Base-by-base conservation (phyloP, 2,888 invertebrate species). In the Brenthis hecate region DNA sequence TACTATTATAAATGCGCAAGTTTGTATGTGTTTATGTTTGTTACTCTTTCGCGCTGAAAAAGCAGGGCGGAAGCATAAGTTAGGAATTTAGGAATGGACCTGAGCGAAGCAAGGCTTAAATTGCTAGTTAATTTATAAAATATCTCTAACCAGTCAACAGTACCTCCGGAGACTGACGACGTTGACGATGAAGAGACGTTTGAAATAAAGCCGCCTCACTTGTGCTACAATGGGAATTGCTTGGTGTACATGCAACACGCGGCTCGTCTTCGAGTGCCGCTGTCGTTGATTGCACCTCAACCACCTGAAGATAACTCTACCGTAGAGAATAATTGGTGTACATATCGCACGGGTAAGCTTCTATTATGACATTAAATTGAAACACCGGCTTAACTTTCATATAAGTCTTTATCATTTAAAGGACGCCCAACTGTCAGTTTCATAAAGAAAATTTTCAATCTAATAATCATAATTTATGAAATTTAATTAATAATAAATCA, bases 271-370 rank as follows among this genome's bases (percentile, higher is more conserved):
- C 80, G 87, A 2, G 79, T 91, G 68, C 91, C 89, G 13, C 79
- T 92, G 23, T 81, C 91, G 0, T 76, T 92, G 54, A 72, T 83
- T 43, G 88, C 90, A 0, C 89, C 89, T 0, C 85, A 85, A 6
- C 77, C 81, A 2, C 80, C 80, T 1, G 82, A 84, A 13, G 86
- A 86, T 63, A 86, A 88, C 72, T 75, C 80, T 51, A 86, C 90
- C 0, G 82, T 86, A 5, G 87, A 91, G 32, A 85, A 90, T 55
- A 86, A 88, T 68, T 95, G 95, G 94, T 97, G 96, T 85, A 94
- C 94, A 71, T 96, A 96, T 87, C 78, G 80, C 5, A 86, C 88
- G 66, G 86, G 89, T 88, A 72, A 78, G 80, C 16, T 57, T 32
- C 13, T 57, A 14, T 23, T 19, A 13, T 55, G 11, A 23, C 8